These are phyloP conservation scores for Anolis sagrei DNA, from an alignment of 2,113 vertebrate species.

Conservation along the genomic window DNA sequence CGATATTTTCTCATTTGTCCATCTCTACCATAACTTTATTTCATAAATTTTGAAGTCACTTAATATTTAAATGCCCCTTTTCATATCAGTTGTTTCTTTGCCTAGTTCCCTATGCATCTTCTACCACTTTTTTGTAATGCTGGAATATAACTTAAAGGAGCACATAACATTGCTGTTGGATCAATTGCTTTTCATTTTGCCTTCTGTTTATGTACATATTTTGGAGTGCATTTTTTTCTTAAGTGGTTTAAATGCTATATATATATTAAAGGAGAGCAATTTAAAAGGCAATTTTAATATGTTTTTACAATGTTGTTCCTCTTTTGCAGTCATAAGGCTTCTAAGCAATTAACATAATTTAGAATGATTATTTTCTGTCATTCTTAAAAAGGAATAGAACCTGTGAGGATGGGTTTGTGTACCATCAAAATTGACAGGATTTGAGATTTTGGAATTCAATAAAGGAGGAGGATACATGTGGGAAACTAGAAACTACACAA, in stretches of 20 bases:
- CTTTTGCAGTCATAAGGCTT: conserved; percentile 55
- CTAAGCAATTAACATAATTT: conserved; percentile 70
- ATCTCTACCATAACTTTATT: conserved; percentile 10
- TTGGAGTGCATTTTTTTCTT: conserved; percentile 22
- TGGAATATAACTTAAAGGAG: conserved; percentile 51
- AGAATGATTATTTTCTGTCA: conserved; percentile 65
- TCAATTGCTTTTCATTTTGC: conserved; percentile 46
- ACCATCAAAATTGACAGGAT: conserved; percentile 49
- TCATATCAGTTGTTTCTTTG: conserved; percentile 40
- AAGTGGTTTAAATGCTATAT: conserved; percentile 54
- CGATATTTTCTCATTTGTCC: conserved; percentile 22
- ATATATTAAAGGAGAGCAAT: background rate
- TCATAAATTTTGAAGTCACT: conserved; percentile 28
- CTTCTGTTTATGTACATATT: background rate
- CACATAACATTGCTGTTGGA: conserved; percentile 49
- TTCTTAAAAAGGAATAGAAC: conserved; percentile 60
- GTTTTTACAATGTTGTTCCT: conserved; percentile 48
- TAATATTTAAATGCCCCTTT: conserved; percentile 30
- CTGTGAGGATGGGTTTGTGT: conserved; percentile 60
- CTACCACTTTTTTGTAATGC: conserved; percentile 1
- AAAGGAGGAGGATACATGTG: conserved; percentile 32
- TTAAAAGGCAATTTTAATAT: conserved; percentile 54
- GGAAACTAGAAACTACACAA: conserved; percentile 23
- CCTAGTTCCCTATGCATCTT: conserved; percentile 2
- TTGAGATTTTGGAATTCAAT: conserved; percentile 35